A percentile compares a stretch with the other conserved stretches of the same genome.
phyloP scores from a whole-genome alignment of 2,113 vertebrate species.

The Nycticebus coucang region DNA sequence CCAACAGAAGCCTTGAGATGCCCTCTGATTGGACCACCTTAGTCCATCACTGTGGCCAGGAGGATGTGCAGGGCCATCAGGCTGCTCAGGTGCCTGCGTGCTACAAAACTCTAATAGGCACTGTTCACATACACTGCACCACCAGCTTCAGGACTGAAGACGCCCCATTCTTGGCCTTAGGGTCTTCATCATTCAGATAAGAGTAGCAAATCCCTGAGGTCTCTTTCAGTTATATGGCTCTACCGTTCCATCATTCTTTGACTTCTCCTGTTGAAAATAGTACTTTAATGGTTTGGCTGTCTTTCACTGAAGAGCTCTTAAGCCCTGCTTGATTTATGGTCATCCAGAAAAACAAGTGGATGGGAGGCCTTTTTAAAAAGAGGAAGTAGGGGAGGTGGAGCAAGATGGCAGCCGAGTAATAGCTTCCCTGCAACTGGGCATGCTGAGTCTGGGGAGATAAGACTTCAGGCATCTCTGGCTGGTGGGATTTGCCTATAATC shows the following conservation, averaged over 20 bases:
- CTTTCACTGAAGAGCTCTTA: not conserved
- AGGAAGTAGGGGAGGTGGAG: not conserved
- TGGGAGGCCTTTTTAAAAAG: not conserved
- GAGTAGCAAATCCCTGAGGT: not conserved
- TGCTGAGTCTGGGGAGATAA: too few species aligned
- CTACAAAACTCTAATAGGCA: not conserved
- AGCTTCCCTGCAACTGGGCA: too few species aligned
- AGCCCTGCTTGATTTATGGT: not conserved
- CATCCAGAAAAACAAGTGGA: not conserved
- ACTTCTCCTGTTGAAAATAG: not conserved
- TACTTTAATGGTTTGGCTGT: not conserved
- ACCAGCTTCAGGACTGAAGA: not conserved
- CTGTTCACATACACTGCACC: not conserved
- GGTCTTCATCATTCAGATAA: not conserved
- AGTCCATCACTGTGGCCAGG: not conserved
- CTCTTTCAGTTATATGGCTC: not conserved
- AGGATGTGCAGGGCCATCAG: not conserved
- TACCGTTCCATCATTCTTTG: not conserved
- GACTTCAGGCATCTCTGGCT: too few species aligned
- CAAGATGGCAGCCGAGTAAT: too few species aligned
- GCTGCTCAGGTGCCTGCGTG: not conserved
- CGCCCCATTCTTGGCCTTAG: not conserved
- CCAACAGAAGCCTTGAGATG: not conserved
- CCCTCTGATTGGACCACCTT: not conserved
- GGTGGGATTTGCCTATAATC: too few species aligned